Evolutionary conservation across 2,113 vertebrate genomes (phyloP), one percentile per base, ranked within the genome.

Genomic region (Poeciliopsis prolifica): DNA sequence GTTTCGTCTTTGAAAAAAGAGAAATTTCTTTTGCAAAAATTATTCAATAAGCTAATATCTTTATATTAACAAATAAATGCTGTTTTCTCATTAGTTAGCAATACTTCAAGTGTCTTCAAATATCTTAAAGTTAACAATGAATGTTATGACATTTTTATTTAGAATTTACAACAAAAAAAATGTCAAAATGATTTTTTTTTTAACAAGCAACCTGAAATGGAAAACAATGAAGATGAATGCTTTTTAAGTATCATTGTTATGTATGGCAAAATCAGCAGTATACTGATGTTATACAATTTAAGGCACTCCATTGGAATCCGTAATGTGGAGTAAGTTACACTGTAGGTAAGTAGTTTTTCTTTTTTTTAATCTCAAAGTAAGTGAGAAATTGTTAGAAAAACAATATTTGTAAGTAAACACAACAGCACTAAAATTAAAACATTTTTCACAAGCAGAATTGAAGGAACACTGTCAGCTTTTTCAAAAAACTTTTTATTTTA

Each of bases 281-380:
- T 70, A 31, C 2, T 40, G 79, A 61, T 26, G 29, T 75, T 70
- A 72, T 26, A 78, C 78, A 15, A 69, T 70, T 78, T 82, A 92
- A 92, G 91, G 89, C 91, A 92, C 88, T 72, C 79, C 70, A 68
- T 80, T 75, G 63, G 44, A 69, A 79, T 81, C 81, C 37, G 82
- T 75, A 61, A 26, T 67, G 42, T 75, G 35, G 73, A 88, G 68
- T 72, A 30, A 68, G 54, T 42, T 31, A 10, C n/a, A 67, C 31
- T 62, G 12, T 17, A 28, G 26, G 67, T 74, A 67, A 62, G 81
- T 54, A 51, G 58, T 54, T 28, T 17, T 61, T 26, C 13, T 61
- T 28, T 29, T 31, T 62, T 33, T 1, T 6, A 8, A 30, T 69
- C 68, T 62, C 62, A 66, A 15, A 72, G 58, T 58, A 60, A 70